Evolutionary conservation across 2,888 invertebrate species (phyloP).

Genomic region (Teinopalpus imperialis): DNA sequence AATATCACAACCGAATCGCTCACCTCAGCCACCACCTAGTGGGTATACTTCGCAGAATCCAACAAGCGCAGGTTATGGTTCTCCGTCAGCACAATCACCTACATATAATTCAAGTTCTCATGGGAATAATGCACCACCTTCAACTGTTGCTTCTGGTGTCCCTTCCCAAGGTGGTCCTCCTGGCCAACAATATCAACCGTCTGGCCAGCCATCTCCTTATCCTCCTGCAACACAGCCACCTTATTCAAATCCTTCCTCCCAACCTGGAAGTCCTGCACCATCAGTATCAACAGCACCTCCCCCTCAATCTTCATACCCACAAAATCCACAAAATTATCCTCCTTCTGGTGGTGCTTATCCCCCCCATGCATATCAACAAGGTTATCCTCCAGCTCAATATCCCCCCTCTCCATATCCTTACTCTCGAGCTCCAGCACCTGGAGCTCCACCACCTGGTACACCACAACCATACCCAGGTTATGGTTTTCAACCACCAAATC

Average conservation of each 20-base stretch:
- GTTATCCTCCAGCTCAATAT: constrained; percentile 78
- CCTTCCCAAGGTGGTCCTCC: constrained; percentile 79
- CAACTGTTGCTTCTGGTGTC: constrained; percentile 74
- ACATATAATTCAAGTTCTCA: constrained; percentile 84
- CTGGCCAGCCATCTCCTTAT: constrained; percentile 84
- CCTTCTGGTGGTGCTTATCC: constrained; percentile 71
- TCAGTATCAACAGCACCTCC: constrained; percentile 80
- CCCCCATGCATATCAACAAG: constrained; percentile 77
- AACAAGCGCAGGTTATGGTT: constrained; percentile 81
- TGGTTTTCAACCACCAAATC: constrained; percentile 90
- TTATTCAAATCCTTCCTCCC: constrained; percentile 79
- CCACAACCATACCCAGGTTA: constrained; percentile 90
- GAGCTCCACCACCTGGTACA: constrained; percentile 86
- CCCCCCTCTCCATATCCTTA: constrained; percentile 82
- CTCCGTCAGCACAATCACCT: constrained; percentile 85
- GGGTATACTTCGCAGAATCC: constrained; percentile 83
- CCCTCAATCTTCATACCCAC: constrained; percentile 79
- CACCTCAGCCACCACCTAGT: constrained; percentile 80
- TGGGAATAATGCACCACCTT: constrained; percentile 71
- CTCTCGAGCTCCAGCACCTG: constrained; percentile 83
- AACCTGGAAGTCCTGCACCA: constrained; percentile 77
- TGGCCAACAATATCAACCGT: constrained; percentile 84
- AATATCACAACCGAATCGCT: constrained; percentile 75
- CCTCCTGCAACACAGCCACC: constrained; percentile 83
- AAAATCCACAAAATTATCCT: constrained; percentile 75